Evolutionary conservation across 2,113 vertebrate genomes (phyloP), one percentile per base, ranked within the genome.

Genomic region (Australoheros scitulus): DNA sequence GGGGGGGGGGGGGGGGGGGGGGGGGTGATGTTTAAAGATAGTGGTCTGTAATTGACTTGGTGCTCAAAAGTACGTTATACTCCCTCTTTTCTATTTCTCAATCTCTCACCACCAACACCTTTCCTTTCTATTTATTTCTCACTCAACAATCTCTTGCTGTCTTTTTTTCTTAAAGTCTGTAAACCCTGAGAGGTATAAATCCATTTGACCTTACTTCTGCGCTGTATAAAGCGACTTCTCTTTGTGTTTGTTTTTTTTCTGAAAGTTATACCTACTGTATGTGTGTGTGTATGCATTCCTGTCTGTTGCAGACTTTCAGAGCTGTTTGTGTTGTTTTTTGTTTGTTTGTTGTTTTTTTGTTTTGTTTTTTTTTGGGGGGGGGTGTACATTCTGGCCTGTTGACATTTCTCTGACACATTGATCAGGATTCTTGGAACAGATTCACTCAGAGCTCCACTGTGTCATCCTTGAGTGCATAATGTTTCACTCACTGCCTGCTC

Each of bases 321-420:
- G 68, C 52, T 52, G 29, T 75, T 75, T 61, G 29, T 81, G 50
- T 72, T 78, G 22, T 8, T 8, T 8, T 38, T 26, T 2, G n/a
- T 36, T 36, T 36, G 2, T 36, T 36, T 2, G n/a, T n/a, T n/a
- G n/a, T 8, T 38, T 26, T 2, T 75, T 75, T 61, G 29, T 81
- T 34, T 72, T 78, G 22, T 8, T 8, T 8, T 38, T 26, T 2
- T n/a, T n/a, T n/a, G n/a, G n/a, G n/a, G n/a, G 34, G 34, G 34
- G 34, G 34, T 61, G 56, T 82, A 59, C 87, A 58, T 89, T 82
- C 61, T 79, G 82, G 52, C 84, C 82, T 76, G 79, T 80, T 86
- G 88, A 90, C 91, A 87, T 88, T 88, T 87, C 77, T 81, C 70
- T 90, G 90, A 92, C 90, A 88, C 87, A 89, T 87, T 56, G 88